Conservation (phyloP, 2,888 invertebrate species). For the Anorthoa munda region DNA sequence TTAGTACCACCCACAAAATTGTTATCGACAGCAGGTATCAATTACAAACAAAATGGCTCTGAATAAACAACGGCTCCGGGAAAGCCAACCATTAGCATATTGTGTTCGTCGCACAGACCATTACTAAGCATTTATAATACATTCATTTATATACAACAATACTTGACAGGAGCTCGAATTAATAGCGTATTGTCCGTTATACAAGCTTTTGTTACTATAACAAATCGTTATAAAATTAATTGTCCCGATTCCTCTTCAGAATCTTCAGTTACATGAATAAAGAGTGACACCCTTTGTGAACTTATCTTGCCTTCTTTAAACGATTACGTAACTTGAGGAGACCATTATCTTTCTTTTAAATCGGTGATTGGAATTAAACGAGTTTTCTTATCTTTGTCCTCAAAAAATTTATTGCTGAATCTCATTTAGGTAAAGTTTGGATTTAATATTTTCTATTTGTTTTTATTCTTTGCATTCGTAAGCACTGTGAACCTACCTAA, state of each 20-base stretch:
- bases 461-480: neutral
- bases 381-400: constrained; percentile 34
- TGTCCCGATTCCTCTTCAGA: constrained; percentile 10
- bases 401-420: constrained; percentile 20
- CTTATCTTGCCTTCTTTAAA: constrained; percentile 19
- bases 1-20: constrained; percentile 26
- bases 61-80: constrained; percentile 49
- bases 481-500: neutral
- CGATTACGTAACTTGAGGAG: constrained; percentile 33
- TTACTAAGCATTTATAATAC: constrained; percentile 54
- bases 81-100: constrained; percentile 53
- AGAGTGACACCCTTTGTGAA: constrained; percentile 2
- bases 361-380: constrained; percentile 46
- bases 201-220: constrained; percentile 8
- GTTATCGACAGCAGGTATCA: constrained; percentile 42
- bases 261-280: constrained; percentile 17
- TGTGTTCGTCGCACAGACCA: constrained; percentile 25
- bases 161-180: constrained; percentile 29
- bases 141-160: constrained; percentile 25
- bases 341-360: constrained; percentile 41
- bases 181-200: constrained; percentile 23
- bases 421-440: constrained; percentile 18
- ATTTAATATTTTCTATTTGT: neutral
- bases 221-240: constrained; percentile 15
- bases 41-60: constrained; percentile 60